Percentiles rank a stretch among this genome's conserved stretches.
Evolutionary conservation across 2,113 vertebrate genomes (phyloP).

Genomic region (Machaerirhynchus nigripectus): DNA sequence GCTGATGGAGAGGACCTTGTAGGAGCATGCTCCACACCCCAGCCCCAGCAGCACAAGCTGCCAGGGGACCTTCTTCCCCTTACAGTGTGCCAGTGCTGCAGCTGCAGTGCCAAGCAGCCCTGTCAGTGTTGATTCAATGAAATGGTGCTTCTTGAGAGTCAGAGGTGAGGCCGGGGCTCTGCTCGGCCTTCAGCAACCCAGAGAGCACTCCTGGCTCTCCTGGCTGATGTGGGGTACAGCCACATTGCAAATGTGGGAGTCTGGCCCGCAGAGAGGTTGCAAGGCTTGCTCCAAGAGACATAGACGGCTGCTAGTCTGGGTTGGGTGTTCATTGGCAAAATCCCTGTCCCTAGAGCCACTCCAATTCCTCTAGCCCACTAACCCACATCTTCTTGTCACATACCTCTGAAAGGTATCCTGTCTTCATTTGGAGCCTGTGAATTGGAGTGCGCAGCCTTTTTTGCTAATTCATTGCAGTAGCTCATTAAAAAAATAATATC

Average conservation of each 20-base stretch:
- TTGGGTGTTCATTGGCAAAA: neutral
- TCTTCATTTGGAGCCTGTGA: neutral
- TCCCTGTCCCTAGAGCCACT: neutral
- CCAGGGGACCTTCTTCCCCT: neutral
- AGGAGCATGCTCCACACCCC: neutral
- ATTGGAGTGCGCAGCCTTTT: neutral
- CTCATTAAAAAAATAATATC: neutral
- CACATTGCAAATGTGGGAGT: neutral
- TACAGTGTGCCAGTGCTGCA: neutral
- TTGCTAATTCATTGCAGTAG: neutral
- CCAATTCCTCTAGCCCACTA: neutral
- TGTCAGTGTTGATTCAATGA: neutral
- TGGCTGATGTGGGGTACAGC: neutral
- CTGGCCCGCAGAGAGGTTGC: neutral
- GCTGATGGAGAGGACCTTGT: neutral
- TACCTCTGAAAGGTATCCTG: neutral
- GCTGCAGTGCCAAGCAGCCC: neutral
- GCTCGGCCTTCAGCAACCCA: fast-evolving
- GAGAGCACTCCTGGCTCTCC: neutral
- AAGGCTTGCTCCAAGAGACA: neutral
- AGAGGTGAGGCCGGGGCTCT: neutral
- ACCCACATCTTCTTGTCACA: neutral
- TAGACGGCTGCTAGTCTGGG: neutral
- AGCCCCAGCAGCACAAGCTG: neutral
- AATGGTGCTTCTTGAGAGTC: neutral